Percentiles rank a stretch among this genome's conserved stretches.
phyloP scores from a whole-genome alignment of 2,888 invertebrate species.

The Lomographa bimaculata region DNA sequence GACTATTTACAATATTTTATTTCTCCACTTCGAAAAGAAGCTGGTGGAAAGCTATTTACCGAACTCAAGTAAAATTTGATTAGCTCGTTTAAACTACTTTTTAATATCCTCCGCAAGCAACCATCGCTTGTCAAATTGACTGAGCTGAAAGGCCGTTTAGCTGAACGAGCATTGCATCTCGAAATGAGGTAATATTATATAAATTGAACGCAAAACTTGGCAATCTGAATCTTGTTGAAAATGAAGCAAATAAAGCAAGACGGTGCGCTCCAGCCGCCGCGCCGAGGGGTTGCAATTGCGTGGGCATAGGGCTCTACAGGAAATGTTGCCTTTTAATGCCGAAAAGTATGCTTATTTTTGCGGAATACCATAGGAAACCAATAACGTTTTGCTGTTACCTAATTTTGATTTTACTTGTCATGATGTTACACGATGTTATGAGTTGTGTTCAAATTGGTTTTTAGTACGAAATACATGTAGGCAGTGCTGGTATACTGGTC shows the following conservation, averaged over 20 bases:
- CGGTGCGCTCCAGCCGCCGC: constrained; percentile 34
- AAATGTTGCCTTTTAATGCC: constrained; percentile 48
- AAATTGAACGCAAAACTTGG: constrained; percentile 66
- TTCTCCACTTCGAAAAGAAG: too few species aligned
- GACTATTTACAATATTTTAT: too few species aligned
- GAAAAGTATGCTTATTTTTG: constrained; percentile 47
- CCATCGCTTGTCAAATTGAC: constrained; percentile 39
- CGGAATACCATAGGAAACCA: constrained; percentile 24
- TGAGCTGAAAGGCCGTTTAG: constrained; percentile 43
- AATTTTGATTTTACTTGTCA: background rate
- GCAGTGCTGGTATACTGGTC: too few species aligned
- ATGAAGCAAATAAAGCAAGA: constrained; percentile 67
- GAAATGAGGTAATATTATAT: constrained; percentile 54
- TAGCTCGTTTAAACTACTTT: constrained; percentile 9
- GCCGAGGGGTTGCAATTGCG: constrained; percentile 50
- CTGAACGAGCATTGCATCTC: constrained; percentile 43
- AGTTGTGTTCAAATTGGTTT: too few species aligned
- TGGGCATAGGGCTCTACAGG: constrained; percentile 56
- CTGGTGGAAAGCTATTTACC: too few species aligned
- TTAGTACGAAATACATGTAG: too few species aligned
- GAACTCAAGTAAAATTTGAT: constrained; percentile 8
- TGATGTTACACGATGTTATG: too few species aligned
- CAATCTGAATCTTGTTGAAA: constrained; percentile 64
- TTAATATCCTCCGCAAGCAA: constrained; percentile 17
- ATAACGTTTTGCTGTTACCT: constrained; percentile 7